A percentile compares a stretch with the other conserved stretches of the same genome.
Conservation (phyloP, 2,113 vertebrate species). For the Seriola quinqueradiata region DNA sequence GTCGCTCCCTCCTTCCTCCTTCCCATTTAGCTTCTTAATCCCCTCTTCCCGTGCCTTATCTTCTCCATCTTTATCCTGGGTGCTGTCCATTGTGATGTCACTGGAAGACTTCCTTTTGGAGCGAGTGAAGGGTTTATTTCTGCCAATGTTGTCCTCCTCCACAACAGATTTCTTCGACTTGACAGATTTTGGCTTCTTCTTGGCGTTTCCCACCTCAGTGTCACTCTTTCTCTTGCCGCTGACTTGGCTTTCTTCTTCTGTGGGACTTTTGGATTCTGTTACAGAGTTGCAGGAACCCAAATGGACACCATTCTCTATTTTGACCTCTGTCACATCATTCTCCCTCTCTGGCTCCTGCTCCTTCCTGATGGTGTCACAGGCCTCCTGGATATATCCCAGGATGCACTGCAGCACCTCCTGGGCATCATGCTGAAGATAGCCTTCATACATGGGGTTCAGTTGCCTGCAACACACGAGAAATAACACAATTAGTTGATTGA, state of each 20-base stretch:
- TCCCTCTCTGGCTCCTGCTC: constrained; percentile 82
- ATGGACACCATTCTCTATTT: not conserved
- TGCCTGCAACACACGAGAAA: constrained; percentile 82
- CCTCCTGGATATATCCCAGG: constrained; percentile 95
- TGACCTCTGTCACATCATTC: not conserved
- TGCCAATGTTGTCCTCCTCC: constrained; percentile 75
- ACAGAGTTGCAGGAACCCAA: not conserved
- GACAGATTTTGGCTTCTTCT: constrained; percentile 92
- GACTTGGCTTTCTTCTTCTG: constrained; percentile 80
- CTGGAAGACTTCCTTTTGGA: constrained; percentile 92
- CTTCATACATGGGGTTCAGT: constrained; percentile 99
- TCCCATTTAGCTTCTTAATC: not conserved
- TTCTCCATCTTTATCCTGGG: constrained; percentile 22
- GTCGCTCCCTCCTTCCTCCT: constrained; percentile 37
- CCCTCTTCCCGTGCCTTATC: constrained; percentile 14
- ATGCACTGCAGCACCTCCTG: constrained; percentile 98
- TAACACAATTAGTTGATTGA: too few relatives aligned
- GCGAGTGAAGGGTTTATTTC: constrained; percentile 86
- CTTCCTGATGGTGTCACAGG: constrained; percentile 92
- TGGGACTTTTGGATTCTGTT: constrained; percentile 28
- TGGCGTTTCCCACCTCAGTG: constrained; percentile 90
- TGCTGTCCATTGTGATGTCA: constrained; percentile 64
- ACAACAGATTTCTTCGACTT: constrained; percentile 83
- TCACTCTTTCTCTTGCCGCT: constrained; percentile 94
- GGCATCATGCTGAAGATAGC: constrained; percentile 97